Evolutionary conservation across 2,888 invertebrate genomes (phyloP).

Genomic region (Ichneumon xanthorius): DNA sequence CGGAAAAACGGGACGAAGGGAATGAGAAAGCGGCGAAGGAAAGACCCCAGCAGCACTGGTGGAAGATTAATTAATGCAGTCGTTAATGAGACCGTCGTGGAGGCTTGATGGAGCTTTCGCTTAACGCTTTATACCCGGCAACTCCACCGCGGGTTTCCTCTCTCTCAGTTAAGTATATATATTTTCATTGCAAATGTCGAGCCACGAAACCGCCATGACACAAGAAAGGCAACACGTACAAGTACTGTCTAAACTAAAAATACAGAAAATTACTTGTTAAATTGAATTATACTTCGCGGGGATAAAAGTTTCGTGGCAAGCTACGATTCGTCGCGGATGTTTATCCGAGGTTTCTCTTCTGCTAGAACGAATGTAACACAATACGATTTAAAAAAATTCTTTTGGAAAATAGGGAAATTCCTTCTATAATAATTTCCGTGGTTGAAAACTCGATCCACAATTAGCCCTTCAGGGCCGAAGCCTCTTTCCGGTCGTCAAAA

Average conservation of each 20-base stretch:
- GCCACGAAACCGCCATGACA: background rate
- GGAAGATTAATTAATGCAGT: constrained; percentile 65
- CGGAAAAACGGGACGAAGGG: constrained; percentile 51
- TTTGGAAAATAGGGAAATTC: background rate
- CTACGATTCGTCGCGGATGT: background rate
- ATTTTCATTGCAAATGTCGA: constrained; percentile 13
- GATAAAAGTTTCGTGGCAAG: background rate
- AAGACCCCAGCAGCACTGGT: constrained; percentile 32
- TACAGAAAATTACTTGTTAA: constrained; percentile 1
- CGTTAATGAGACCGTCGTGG: constrained; percentile 60
- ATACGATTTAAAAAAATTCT: background rate
- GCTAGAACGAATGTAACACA: background rate
- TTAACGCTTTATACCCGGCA: constrained; percentile 47
- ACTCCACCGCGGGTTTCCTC: constrained; percentile 24
- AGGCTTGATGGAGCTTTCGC: constrained; percentile 52
- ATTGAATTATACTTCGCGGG: background rate
- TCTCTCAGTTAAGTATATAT: constrained; percentile 15
- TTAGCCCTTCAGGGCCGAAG: too few relatives aligned
- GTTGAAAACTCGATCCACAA: too few relatives aligned
- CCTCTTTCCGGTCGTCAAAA: background rate
- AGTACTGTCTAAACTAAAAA: background rate
- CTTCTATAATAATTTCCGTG: background rate
- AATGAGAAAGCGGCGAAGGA: constrained; percentile 23
- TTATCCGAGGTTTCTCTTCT: background rate
- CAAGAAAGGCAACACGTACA: constrained; percentile 9